These are phyloP conservation scores for Syngnathoides biaculeatus DNA, from an alignment of 2,113 vertebrate genomes.

Conservation along the genomic window DNA sequence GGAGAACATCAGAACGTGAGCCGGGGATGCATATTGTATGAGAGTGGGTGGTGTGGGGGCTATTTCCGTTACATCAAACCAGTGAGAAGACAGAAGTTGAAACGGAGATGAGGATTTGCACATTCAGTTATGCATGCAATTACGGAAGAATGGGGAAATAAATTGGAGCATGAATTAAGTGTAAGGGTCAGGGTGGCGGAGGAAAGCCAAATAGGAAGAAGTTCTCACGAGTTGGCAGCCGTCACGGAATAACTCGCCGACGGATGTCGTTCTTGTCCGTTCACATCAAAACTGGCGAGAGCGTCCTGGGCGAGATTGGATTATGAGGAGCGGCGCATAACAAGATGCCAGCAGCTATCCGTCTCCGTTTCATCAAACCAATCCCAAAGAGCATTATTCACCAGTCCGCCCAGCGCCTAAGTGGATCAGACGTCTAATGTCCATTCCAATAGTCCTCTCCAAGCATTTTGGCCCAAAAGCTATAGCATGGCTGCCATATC, in stretches of 20 bases:
- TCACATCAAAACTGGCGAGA: conserved; percentile 89
- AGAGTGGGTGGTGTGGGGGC: too few relatives aligned
- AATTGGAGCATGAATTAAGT: conserved; percentile 42
- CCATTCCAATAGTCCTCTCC: conserved; percentile 56
- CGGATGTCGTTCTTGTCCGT: conserved; percentile 85
- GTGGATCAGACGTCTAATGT: conserved; percentile 62
- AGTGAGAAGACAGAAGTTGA: conserved; percentile 48
- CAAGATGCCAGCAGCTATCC: conserved; percentile 44
- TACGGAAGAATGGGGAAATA: conserved; percentile 32
- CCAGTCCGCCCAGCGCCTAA: conserved; percentile 45
- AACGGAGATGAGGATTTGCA: conserved; percentile 42
- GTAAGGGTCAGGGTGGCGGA: conserved; percentile 9
- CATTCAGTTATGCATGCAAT: conserved; percentile 59
- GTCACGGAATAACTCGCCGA: conserved; percentile 84
- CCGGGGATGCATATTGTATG: conserved; percentile 63
- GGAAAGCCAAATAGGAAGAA: conserved; percentile 17
- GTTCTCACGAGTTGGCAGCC: conserved; percentile 87
- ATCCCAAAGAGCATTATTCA: conserved; percentile 61
- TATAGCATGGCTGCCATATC: conserved; percentile 36
- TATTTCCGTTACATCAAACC: conserved; percentile 62
- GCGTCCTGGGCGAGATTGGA: conserved; percentile 79
- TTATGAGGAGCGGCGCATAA: conserved; percentile 37
- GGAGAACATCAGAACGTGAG: conserved; percentile 48
- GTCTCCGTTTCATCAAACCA: conserved; percentile 51
- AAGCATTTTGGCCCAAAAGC: conserved; percentile 53